Evolutionary conservation across 2,797 vertebrate species (phyloP).

Genomic region (Neopelma chrysocephalum): DNA sequence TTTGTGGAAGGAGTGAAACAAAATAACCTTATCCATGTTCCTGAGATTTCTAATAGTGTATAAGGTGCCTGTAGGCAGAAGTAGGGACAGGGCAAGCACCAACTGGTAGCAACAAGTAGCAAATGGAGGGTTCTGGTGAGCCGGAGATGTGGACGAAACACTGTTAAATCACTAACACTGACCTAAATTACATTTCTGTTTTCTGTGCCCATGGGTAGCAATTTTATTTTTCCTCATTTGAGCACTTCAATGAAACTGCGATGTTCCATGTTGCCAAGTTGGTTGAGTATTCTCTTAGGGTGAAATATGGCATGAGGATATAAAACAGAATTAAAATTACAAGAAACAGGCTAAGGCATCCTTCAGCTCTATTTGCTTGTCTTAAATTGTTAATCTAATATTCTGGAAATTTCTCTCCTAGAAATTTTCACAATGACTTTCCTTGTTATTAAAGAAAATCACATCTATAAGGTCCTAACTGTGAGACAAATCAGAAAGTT

Average conservation of each 20-base stretch:
- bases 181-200: not conserved
- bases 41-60: not conserved
- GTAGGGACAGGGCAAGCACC: not conserved
- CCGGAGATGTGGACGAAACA: accelerated
- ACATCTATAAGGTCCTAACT: not conserved
- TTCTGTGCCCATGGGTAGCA: not conserved
- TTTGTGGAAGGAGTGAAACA: not conserved
- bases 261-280: not conserved
- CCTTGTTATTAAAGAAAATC: not conserved
- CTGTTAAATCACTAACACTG: not conserved
- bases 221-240: not conserved
- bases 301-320: not conserved
- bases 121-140: not conserved
- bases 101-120: not conserved
- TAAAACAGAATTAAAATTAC: not conserved
- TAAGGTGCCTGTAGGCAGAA: not conserved
- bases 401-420: not conserved
- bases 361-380: not conserved
- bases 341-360: not conserved
- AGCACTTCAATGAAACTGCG: not conserved
- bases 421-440: not conserved
- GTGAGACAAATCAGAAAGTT: not conserved
- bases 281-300: not conserved
- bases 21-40: not conserved
- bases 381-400: not conserved